Percentiles rank a stretch among this genome's conserved stretches.
phyloP scores from a whole-genome alignment of 2,888 invertebrate species.

The Chrysina gloriosa region DNA sequence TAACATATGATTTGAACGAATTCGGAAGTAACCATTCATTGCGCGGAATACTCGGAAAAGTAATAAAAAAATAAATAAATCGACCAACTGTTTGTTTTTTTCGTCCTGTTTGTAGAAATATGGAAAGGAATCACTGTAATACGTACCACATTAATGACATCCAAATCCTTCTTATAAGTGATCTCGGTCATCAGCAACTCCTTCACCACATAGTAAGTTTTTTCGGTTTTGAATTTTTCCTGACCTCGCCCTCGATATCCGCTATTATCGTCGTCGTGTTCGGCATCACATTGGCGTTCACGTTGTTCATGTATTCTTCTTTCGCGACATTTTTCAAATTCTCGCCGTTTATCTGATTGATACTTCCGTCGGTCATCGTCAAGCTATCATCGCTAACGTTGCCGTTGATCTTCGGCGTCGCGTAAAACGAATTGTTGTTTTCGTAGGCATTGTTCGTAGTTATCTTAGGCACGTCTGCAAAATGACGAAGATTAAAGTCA shows the following conservation, averaged over 20 bases:
- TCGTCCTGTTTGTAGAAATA: too few relatives aligned
- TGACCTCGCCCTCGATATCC: conserved; percentile 63
- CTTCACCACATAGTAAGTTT: conserved; percentile 87
- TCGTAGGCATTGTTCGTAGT: conserved; percentile 47
- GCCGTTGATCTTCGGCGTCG: conserved; percentile 59
- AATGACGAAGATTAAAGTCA: conserved; percentile 15
- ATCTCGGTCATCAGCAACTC: conserved; percentile 96
- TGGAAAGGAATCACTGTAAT: not conserved
- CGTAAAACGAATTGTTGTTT: conserved; percentile 62
- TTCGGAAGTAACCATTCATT: too few relatives aligned
- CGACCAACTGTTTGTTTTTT: too few relatives aligned
- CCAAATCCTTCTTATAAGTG: conserved; percentile 94
- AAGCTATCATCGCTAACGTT: conserved; percentile 54
- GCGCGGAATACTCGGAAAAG: too few relatives aligned
- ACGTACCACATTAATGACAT: conserved; percentile 88
- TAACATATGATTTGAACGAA: too few relatives aligned
- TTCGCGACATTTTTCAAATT: conserved; percentile 63
- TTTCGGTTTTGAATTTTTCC: conserved; percentile 66
- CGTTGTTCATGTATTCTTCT: conserved; percentile 62
- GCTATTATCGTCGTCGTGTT: conserved; percentile 63
- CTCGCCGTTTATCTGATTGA: conserved; percentile 66
- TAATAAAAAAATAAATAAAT: too few relatives aligned
- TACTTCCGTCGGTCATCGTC: conserved; percentile 62
- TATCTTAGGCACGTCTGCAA: conserved; percentile 45
- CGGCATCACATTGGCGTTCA: conserved; percentile 59